phyloP scores from a whole-genome alignment of 2,113 vertebrate genomes.

The Chelonoidis abingdonii region DNA sequence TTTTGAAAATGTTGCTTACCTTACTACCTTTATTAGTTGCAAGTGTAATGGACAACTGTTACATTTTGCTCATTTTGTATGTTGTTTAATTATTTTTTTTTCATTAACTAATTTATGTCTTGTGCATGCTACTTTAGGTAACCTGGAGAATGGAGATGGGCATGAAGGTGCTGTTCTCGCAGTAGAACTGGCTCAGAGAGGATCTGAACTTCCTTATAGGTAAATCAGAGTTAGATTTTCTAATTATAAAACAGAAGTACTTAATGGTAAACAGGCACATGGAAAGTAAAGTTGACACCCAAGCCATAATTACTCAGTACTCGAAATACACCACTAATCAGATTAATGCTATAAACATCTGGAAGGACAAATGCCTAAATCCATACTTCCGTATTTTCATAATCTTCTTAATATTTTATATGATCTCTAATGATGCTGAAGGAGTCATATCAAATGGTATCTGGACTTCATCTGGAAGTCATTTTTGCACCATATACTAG shows the following conservation, averaged over 20 bases:
- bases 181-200: slow-evolving; percentile 73
- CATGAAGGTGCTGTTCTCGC: slow-evolving; percentile 63
- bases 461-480: neutral
- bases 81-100: neutral
- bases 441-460: neutral
- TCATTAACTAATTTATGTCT: neutral
- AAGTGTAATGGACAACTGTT: neutral
- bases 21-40: neutral
- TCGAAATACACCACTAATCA: neutral
- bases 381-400: neutral
- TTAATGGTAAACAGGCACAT: neutral
- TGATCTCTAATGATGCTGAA: neutral
- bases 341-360: neutral
- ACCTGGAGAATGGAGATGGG: slow-evolving; percentile 82
- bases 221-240: slow-evolving; percentile 37
- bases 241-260: neutral
- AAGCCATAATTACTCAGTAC: neutral
- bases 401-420: neutral
- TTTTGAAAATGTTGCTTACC: neutral
- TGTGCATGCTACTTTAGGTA: slow-evolving; percentile 79
- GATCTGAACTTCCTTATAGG: slow-evolving; percentile 83
- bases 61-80: neutral
- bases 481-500: neutral
- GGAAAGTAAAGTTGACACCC: neutral
- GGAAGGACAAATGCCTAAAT: neutral